Evolutionary conservation across 2,888 invertebrate genomes (phyloP).

Genomic region (Euzophera pinguis): DNA sequence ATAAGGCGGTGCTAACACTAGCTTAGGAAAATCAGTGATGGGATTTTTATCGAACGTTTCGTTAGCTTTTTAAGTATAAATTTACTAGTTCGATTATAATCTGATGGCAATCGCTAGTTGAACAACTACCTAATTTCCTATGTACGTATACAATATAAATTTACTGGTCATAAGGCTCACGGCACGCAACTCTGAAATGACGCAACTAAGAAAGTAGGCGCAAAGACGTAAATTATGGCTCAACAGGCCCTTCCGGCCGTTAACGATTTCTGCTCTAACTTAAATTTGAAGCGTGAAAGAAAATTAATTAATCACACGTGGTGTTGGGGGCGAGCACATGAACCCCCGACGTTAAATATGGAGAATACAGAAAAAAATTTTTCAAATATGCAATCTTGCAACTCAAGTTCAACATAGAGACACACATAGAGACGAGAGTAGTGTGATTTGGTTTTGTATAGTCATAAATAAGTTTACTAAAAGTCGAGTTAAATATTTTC

Average conservation of each 20-base stretch:
- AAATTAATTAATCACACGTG: slow-evolving; percentile 73
- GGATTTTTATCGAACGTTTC: neutral
- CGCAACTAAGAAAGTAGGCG: slow-evolving; percentile 55
- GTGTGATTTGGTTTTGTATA: too few relatives aligned
- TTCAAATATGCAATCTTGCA: neutral
- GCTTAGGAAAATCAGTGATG: neutral
- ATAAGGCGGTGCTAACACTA: neutral
- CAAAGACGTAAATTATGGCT: slow-evolving; percentile 70
- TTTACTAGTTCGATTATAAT: slow-evolving; percentile 55
- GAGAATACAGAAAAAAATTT: neutral
- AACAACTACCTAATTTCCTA: slow-evolving; percentile 72
- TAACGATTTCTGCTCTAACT: slow-evolving; percentile 69
- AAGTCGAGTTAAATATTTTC: too few relatives aligned
- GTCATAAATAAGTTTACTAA: too few relatives aligned
- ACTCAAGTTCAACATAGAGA: too few relatives aligned
- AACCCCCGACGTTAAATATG: slow-evolving; percentile 18
- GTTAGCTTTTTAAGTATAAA: slow-evolving; percentile 39
- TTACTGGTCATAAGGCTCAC: slow-evolving; percentile 64
- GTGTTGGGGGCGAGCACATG: slow-evolving; percentile 30
- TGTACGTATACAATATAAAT: slow-evolving; percentile 64
- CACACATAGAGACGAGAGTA: too few relatives aligned
- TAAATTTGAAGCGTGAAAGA: slow-evolving; percentile 71
- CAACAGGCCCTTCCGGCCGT: slow-evolving; percentile 73
- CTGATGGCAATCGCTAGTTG: slow-evolving; percentile 60
- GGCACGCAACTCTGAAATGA: slow-evolving; percentile 71